A percentile compares a stretch with the other conserved stretches of the same genome.
Conservation (phyloP, 2,797 vertebrate species). For the Pseudochirops cupreus region DNA sequence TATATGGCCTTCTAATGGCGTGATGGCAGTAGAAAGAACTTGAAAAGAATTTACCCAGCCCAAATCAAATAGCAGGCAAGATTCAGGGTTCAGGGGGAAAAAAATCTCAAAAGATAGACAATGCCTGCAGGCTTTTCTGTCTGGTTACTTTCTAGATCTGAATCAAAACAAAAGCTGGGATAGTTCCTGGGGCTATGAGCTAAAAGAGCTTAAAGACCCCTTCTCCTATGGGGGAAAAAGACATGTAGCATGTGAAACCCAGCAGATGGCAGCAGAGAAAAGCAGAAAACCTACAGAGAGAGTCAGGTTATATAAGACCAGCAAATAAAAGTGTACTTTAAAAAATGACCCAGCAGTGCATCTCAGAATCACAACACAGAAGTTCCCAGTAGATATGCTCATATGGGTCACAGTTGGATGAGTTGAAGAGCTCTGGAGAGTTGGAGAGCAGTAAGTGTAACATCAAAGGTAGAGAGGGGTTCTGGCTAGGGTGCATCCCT, state of each 20-base stretch:
- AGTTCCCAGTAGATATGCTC: not conserved
- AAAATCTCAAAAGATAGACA: not conserved
- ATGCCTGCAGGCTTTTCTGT: not conserved
- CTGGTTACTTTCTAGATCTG: not conserved
- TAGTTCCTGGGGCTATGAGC: not conserved
- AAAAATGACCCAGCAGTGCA: not conserved
- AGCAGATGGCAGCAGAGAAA: not conserved
- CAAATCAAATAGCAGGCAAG: not conserved
- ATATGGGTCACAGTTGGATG: not conserved
- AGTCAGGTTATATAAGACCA: not conserved
- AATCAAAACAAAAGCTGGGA: not conserved
- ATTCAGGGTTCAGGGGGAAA: not conserved
- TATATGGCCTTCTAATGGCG: not conserved
- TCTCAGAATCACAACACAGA: not conserved
- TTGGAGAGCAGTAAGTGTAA: not conserved
- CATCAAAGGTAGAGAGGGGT: not conserved
- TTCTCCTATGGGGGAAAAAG: not conserved
- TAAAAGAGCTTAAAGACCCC: conserved; percentile 1
- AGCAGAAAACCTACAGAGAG: not conserved
- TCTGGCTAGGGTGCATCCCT: not conserved
- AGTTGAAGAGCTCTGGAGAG: not conserved
- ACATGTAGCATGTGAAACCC: not conserved
- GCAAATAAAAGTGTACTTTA: not conserved
- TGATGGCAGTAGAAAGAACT: not conserved
- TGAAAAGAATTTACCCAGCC: not conserved